These are phyloP conservation scores for Stenchaetothrips biformis DNA, from an alignment of 2,888 invertebrate genomes.

Conservation along the genomic window DNA sequence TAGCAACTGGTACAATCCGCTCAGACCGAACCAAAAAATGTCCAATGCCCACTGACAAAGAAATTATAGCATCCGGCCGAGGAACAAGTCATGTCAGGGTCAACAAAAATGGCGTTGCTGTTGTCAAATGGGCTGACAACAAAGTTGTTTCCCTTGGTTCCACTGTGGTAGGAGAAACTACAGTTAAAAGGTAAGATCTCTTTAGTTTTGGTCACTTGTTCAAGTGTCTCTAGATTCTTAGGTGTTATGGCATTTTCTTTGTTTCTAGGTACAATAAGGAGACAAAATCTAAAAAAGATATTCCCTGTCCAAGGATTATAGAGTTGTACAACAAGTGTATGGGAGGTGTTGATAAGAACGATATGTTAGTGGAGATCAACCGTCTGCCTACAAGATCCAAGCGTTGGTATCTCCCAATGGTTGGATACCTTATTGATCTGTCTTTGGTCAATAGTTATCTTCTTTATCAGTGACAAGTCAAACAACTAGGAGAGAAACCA, in stretches of 20 bases:
- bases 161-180: constrained; percentile 34
- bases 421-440: constrained; percentile 35
- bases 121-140: constrained; percentile 37
- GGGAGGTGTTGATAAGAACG: constrained; percentile 39
- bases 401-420: constrained; percentile 35
- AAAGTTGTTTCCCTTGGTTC: constrained; percentile 37
- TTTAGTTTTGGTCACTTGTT: too few relatives aligned
- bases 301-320: constrained; percentile 37
- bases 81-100: constrained; percentile 29
- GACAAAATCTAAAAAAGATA: constrained; percentile 34
- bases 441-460: constrained; percentile 35
- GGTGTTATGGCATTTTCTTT: too few relatives aligned
- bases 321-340: constrained; percentile 36
- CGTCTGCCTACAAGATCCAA: constrained; percentile 32
- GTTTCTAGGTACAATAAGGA: too few relatives aligned
- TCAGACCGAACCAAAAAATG: constrained; percentile 31
- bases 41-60: constrained; percentile 32
- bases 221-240: too few relatives aligned
- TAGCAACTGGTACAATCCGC: constrained; percentile 33
- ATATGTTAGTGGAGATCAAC: constrained; percentile 35
- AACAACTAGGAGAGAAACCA: too few relatives aligned
- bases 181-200: constrained; percentile 31
- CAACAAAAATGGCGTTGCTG: constrained; percentile 32
- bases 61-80: constrained; percentile 30
- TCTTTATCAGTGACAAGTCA: constrained; percentile 32